Conservation (phyloP, 2,888 invertebrate genomes). For the Dioctria rufipes region DNA sequence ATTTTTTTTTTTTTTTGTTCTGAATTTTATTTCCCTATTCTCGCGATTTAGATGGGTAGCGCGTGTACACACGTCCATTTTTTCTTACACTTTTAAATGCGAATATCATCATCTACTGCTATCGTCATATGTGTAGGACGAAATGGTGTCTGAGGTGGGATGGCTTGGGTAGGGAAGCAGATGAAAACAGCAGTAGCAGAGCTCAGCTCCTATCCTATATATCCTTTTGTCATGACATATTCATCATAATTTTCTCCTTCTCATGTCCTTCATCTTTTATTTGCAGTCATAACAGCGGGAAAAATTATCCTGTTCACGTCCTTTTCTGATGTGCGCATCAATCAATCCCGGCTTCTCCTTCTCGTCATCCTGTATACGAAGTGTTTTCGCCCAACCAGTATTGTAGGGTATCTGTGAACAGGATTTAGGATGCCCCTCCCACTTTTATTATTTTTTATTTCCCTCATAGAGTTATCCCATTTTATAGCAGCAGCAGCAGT, state of each 20-base stretch:
- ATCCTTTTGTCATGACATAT: conserved; percentile 11
- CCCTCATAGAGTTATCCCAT: conserved; percentile 29
- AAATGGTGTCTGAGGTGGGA: neutral
- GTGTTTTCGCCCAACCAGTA: conserved; percentile 13
- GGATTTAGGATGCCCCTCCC: conserved; percentile 54
- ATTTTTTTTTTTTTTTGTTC: conserved; percentile 7
- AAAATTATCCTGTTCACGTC: conserved; percentile 50
- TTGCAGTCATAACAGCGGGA: conserved; percentile 55
- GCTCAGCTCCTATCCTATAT: neutral
- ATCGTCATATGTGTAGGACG: conserved; percentile 9
- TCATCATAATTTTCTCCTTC: conserved; percentile 19
- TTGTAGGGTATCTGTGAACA: conserved; percentile 1
- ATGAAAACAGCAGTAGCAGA: neutral
- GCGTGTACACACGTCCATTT: conserved; percentile 23
- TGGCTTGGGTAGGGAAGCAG: neutral
- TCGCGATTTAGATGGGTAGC: neutral
- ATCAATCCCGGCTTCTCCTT: conserved; percentile 21
- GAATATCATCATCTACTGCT: neutral
- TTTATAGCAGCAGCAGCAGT: neutral
- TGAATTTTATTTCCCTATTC: neutral
- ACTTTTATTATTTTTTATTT: conserved; percentile 55
- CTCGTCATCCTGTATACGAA: conserved; percentile 27
- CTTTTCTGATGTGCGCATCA: conserved; percentile 10
- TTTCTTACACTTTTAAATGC: neutral
- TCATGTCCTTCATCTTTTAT: conserved; percentile 49